phyloP scores from a whole-genome alignment of 2,888 invertebrate genomes.

The Alitta virens region DNA sequence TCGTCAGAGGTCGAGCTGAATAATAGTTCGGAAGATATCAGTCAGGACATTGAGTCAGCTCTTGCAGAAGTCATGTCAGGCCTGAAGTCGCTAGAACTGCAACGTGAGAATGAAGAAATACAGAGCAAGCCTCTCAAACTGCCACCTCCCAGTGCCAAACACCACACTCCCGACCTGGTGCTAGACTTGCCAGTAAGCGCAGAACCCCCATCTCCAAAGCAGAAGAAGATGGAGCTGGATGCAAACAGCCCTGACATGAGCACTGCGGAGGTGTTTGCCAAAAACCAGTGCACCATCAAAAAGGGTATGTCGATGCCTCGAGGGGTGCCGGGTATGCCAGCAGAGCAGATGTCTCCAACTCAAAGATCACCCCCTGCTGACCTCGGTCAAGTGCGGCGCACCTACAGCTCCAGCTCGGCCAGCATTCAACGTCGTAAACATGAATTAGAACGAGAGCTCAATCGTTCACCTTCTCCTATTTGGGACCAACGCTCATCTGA shows the following conservation, averaged over 20 bases:
- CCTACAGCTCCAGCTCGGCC: constrained; percentile 18
- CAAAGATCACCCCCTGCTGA: constrained; percentile 3
- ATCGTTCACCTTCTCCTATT: no score
- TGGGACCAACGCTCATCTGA: no score
- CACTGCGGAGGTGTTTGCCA: constrained; percentile 75
- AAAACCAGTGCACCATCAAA: constrained; percentile 75
- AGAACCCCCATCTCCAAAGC: constrained; percentile 41
- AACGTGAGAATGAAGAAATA: constrained; percentile 25
- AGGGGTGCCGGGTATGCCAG: constrained; percentile 1
- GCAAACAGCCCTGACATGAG: constrained; percentile 56
- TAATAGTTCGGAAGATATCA: constrained; percentile 26
- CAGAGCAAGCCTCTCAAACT: neutral
- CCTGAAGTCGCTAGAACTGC: constrained; percentile 50
- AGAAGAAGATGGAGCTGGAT: constrained; percentile 29
- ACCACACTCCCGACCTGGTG: constrained; percentile 53
- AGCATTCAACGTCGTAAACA: neutral
- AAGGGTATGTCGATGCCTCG: constrained; percentile 58
- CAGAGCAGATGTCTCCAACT: neutral
- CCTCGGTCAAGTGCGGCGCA: neutral
- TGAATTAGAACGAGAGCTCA: neutral
- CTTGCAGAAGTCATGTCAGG: constrained; percentile 56
- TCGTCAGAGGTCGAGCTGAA: neutral
- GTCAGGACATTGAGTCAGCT: constrained; percentile 53
- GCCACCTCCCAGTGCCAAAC: constrained; percentile 9
- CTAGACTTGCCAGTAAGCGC: constrained; percentile 47